A percentile compares a stretch with the other conserved stretches of the same genome.
phyloP scores from a whole-genome alignment of 2,113 vertebrate species.

The Perccottus glenii region DNA sequence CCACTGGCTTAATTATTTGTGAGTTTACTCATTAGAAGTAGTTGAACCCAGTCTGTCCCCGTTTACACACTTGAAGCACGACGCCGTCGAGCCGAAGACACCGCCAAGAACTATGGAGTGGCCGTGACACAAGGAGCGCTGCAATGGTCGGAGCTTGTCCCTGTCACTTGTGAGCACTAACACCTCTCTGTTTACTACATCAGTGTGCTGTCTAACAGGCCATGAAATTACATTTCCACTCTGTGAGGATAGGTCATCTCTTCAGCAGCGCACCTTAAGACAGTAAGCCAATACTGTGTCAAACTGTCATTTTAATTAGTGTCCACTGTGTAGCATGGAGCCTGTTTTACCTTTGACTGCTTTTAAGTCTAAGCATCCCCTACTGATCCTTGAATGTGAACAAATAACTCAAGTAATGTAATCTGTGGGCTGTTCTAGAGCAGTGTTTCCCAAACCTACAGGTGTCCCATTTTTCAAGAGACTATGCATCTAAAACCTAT shows the following conservation, averaged over 20 bases:
- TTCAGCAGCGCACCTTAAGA: conserved; percentile 50
- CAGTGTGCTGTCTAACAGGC: conserved; percentile 69
- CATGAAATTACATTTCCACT: conserved; percentile 78
- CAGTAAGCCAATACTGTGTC: conserved; percentile 59
- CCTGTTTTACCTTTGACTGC: conserved; percentile 17
- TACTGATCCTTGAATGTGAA: background rate
- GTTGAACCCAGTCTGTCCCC: conserved; percentile 45
- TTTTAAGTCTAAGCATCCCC: background rate
- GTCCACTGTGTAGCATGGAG: conserved; percentile 33
- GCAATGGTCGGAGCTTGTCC: conserved; percentile 28
- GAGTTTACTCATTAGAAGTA: conserved; percentile 38
- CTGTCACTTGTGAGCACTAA: conserved; percentile 29
- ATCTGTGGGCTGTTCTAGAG: too few relatives aligned
- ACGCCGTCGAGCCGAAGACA: conserved; percentile 32
- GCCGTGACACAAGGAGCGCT: conserved; percentile 3
- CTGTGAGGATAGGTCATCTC: conserved; percentile 54
- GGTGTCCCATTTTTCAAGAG: too few relatives aligned
- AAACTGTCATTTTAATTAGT: conserved; percentile 71
- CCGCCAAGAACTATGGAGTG: conserved; percentile 14
- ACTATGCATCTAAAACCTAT: background rate
- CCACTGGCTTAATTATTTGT: conserved; percentile 30
- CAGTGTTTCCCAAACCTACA: too few relatives aligned
- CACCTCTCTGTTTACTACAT: conserved; percentile 60
- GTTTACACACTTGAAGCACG: conserved; percentile 53
- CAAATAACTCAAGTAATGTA: too few relatives aligned